Percentiles rank a stretch among this genome's conserved stretches.
phyloP scores from a whole-genome alignment of 35 echinoderm and acorn worm genomes.

The Hemicentrotus pulcherrimus region DNA sequence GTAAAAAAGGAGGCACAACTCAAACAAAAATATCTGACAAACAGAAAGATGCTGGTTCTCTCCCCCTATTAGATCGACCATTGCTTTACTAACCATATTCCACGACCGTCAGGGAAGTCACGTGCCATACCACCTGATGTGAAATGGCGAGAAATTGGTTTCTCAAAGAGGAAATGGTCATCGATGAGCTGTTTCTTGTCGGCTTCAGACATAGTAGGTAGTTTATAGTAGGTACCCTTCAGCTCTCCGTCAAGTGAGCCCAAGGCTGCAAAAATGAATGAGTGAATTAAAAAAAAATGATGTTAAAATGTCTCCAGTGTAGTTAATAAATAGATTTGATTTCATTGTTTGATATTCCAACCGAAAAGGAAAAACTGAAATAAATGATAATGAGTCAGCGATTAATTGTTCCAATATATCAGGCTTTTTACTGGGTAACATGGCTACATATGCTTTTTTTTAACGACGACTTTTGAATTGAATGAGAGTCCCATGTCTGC shows the following conservation, averaged over 20 bases:
- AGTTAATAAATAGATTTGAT: too few relatives aligned
- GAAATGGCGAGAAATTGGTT: slow-evolving; percentile 93
- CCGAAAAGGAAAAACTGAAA: too few relatives aligned
- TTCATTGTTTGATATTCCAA: too few relatives aligned
- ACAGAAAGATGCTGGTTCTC: too few relatives aligned
- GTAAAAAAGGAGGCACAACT: too few relatives aligned
- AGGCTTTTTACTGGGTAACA: too few relatives aligned
- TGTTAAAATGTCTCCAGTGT: neutral
- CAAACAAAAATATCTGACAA: too few relatives aligned
- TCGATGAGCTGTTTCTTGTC: slow-evolving; percentile 93
- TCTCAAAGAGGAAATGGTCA: slow-evolving; percentile 96
- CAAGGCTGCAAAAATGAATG: slow-evolving; percentile 64
- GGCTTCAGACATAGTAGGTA: slow-evolving; percentile 71
- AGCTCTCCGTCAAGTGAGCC: slow-evolving; percentile 71
- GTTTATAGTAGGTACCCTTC: slow-evolving; percentile 91
- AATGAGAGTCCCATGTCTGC: too few relatives aligned
- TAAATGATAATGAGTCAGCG: too few relatives aligned
- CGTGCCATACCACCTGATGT: slow-evolving; percentile 95
- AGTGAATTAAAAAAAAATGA: neutral
- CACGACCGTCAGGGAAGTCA: slow-evolving; percentile 96
- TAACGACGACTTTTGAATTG: too few relatives aligned
- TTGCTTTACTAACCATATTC: slow-evolving; percentile 84
- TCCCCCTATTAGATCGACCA: neutral
- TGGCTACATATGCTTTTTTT: too few relatives aligned
- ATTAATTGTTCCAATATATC: too few relatives aligned